Evolutionary conservation across 2,797 vertebrate species (phyloP), one percentile per base, ranked within the genome.

Genomic region (Novumbra hubbsi): DNA sequence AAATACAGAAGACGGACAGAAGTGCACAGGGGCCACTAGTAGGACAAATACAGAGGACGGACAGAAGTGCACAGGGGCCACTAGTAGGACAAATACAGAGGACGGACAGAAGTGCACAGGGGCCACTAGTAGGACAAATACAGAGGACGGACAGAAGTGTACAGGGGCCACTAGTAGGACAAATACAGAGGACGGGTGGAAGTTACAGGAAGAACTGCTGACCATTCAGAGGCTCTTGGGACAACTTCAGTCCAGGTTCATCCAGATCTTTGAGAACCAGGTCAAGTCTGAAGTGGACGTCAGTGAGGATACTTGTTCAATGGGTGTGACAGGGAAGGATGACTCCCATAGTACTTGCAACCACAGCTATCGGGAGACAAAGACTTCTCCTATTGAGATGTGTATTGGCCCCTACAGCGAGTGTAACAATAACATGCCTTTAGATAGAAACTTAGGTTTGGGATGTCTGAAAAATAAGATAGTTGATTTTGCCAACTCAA

Each of bases 161-260:
- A 63, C n/a, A n/a, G n/a, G n/a, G n/a, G n/a, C n/a, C n/a, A n/a
- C 0, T n/a, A 79, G 71, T 65, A 83, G 69, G 41, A 77, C 77
- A 24, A 66, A 68, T 0, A 32, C n/a, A 2, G 52, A 82, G 27
- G 79, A 88, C 28, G 83, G 73, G 28, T 85, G 78, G 57, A 81
- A 77, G 16, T 68, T 92, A 63, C 91, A 81, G 70, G 91, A 88
- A 73, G 91, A 93, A 81, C 85, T 91, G 30, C 88, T 89, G 28
- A 73, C 87, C 73, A 86, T 92, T 81, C 84, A 92, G 79, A 89
- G 88, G 71, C 90, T 93, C 83, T 75, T 94, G 19, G 86, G 78
- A 76, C 75, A 82, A 64, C 89, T 94, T 73, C 90, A 90, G 55
- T 88, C 88, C 48, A 93, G 69, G 21, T 81, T 94, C 48, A 76